phyloP scores from a whole-genome alignment of 2,797 vertebrate genomes.

The Poeciliopsis gracilis region DNA sequence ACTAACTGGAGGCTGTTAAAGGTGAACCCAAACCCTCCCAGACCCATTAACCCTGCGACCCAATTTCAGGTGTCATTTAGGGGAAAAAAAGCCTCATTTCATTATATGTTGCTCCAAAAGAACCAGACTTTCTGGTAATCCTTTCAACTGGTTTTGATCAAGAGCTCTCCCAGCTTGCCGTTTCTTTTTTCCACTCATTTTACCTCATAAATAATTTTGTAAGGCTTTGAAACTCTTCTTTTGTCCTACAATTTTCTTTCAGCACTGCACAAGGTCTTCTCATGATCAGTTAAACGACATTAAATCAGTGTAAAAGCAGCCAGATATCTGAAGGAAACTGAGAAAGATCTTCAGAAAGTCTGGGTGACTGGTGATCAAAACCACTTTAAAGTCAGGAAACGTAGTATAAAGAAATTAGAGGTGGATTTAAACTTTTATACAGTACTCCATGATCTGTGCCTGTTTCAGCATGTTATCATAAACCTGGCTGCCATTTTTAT shows the following conservation, averaged over 20 bases:
- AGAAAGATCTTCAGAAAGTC: background rate
- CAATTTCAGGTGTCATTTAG: background rate
- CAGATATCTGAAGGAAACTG: background rate
- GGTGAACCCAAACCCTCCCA: background rate
- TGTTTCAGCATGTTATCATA: constrained; percentile 43
- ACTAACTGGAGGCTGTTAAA: background rate
- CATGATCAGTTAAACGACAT: background rate
- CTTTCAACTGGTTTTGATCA: background rate
- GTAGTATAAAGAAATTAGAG: background rate
- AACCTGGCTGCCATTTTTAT: constrained; percentile 55
- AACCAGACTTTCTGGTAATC: background rate
- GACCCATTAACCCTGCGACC: too few species aligned
- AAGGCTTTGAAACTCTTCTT: background rate
- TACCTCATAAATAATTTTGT: background rate
- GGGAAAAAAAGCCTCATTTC: background rate
- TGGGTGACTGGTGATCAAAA: background rate
- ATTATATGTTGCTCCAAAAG: background rate
- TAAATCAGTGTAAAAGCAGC: background rate
- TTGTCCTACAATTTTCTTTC: background rate
- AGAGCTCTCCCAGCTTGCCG: background rate
- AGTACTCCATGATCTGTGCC: background rate
- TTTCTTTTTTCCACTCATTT: background rate
- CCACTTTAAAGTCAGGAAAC: background rate
- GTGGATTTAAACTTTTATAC: background rate
- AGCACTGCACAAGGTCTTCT: background rate